Base-by-base conservation (phyloP, 1,140 invertebrate genomes). In the Atta texana region DNA sequence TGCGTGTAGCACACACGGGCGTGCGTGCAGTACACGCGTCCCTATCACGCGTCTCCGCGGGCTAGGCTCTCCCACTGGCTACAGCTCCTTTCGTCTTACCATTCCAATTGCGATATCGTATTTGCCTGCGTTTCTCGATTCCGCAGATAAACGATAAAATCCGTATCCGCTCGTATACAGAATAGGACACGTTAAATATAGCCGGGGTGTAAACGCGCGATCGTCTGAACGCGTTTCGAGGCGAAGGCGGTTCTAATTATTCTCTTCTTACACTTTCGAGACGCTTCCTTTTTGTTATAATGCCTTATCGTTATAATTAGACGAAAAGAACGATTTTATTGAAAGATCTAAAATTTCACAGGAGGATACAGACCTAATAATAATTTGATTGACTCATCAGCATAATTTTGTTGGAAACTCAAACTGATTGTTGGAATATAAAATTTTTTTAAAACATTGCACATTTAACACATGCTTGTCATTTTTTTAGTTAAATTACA, bases 1-100 rank as follows among this genome's bases (percentile, higher is more conserved):
- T 87, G 76, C 85, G 84, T 85, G 80, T 44, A 51, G 69, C 71
- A 85, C 61, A 66, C 77, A 86, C 77, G 44, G 44, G 64, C 55
- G 80, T 84, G 85, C 64, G 77, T 81, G 71, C 68, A 31, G 18
- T 28, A 21, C 44, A 63, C 82, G 61, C 66, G 34, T 69, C 44
- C 53, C 68, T 31, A 59, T 69, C 66, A 14, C 44, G n/a, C 59
- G 53, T 53, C 69, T n/a, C 57, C 21, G 14, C 10, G 24, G 16
- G 24, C 39, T 24, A 8, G 18, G 24, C 39, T 16, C 34, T 8
- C 12, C n/a, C 10, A 3, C 16, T 31, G n/a, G 14, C 28, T 8
- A 53, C 63, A 5, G 34, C 44, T 14, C 53, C 31, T 24, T 24
- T 44, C 21, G 8, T 78, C 39, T 68, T 44, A 18, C 72, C 4